Conservation (phyloP, 2,797 vertebrate genomes). For the Iguana delicatissima region DNA sequence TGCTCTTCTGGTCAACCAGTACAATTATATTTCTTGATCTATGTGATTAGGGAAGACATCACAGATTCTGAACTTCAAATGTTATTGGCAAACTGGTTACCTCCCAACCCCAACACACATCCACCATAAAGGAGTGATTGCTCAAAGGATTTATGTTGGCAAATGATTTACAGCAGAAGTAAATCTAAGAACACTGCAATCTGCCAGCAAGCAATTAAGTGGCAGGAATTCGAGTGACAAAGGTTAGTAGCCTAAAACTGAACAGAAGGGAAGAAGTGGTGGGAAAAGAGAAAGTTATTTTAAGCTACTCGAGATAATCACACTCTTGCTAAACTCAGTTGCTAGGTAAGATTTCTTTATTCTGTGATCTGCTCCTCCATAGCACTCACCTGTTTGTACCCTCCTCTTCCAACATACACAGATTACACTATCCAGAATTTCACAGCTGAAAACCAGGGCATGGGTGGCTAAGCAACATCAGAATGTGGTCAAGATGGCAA, state of each 20-base stretch:
- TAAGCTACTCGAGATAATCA: neutral
- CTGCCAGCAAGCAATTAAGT: constrained; percentile 17
- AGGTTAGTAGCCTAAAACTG: neutral
- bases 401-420: neutral
- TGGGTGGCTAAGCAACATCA: no score
- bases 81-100: neutral
- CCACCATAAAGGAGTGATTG: neutral
- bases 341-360: neutral
- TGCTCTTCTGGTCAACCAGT: neutral
- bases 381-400: no score
- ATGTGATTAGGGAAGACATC: neutral
- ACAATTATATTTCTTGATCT: neutral
- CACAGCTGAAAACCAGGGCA: no score
- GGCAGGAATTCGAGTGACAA: neutral
- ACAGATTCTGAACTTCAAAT: neutral
- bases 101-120: neutral
- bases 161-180: constrained; percentile 4
- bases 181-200: neutral
- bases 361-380: neutral
- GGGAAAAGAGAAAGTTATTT: neutral
- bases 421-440: neutral
- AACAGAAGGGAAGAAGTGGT: neutral
- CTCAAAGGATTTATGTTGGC: neutral
- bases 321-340: neutral
- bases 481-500: no score